These are phyloP conservation scores for Erpornis zantholeuca DNA, from an alignment of 2,113 vertebrate genomes.

Conservation along the genomic window DNA sequence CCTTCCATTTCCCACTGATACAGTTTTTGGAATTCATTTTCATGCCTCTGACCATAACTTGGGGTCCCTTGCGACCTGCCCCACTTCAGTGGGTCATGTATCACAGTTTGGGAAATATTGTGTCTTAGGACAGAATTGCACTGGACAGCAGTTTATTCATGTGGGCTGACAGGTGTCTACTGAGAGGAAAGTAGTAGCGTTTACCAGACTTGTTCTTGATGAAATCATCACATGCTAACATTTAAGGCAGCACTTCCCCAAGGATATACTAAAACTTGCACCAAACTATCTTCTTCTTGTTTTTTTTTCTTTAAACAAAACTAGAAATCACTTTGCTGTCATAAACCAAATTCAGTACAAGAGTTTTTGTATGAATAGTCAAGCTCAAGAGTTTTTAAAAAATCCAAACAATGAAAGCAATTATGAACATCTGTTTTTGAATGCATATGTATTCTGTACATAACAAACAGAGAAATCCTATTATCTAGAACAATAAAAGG, in stretches of 20 bases:
- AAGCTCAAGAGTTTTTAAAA: constrained; percentile 16
- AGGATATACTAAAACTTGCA: background rate
- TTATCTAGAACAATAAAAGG: constrained; percentile 51
- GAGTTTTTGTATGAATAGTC: constrained; percentile 24
- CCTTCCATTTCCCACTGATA: background rate
- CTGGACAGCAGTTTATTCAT: background rate
- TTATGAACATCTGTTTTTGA: constrained; percentile 10
- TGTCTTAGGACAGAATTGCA: background rate
- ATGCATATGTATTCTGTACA: constrained; percentile 57
- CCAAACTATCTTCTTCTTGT: background rate
- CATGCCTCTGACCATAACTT: background rate
- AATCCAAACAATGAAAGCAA: background rate
- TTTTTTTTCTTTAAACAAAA: background rate
- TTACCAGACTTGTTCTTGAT: background rate
- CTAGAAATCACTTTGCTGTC: constrained; percentile 30
- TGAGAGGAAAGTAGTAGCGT: background rate
- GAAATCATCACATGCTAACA: background rate
- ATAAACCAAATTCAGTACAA: background rate
- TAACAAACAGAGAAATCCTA: constrained; percentile 18
- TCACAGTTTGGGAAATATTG: background rate
- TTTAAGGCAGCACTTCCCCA: background rate
- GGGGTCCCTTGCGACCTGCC: background rate
- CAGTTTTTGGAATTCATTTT: background rate
- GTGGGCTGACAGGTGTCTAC: background rate
- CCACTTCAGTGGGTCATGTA: background rate